Conservation (phyloP, 2,113 vertebrate genomes). For the Willisornis vidua region DNA sequence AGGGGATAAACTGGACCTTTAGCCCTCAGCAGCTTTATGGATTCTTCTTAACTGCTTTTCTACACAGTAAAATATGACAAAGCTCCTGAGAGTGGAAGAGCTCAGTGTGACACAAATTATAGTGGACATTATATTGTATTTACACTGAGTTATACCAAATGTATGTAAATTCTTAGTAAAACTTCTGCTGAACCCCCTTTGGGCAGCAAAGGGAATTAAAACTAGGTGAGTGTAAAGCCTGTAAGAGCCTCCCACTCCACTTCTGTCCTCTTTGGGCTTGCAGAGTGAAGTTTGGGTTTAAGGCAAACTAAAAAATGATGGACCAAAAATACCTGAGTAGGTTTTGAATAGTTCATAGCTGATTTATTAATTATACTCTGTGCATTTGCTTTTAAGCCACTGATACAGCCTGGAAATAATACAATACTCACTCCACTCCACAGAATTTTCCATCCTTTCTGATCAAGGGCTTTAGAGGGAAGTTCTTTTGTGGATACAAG, state of each 20-base stretch:
- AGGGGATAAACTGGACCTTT: background rate
- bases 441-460: background rate
- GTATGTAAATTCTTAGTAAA: background rate
- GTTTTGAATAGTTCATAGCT: background rate
- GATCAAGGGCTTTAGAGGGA: background rate
- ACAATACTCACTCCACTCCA: background rate
- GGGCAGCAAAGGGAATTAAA: background rate
- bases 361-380: background rate
- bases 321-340: background rate
- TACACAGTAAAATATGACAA: background rate
- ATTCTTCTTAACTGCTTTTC: background rate
- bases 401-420: background rate
- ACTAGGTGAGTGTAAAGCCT: background rate
- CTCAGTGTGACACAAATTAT: background rate
- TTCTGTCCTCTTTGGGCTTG: no score
- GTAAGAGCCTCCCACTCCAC: background rate
- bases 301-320: background rate
- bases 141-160: background rate
- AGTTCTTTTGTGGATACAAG: background rate
- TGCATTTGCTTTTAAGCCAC: background rate
- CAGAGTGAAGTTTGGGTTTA: background rate
- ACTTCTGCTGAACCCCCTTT: background rate
- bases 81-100: background rate
- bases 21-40: background rate
- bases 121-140: background rate